A percentile compares a stretch with the other conserved stretches of the same genome.
phyloP scores from a whole-genome alignment of 2,113 vertebrate genomes.

The Thunnus thynnus region DNA sequence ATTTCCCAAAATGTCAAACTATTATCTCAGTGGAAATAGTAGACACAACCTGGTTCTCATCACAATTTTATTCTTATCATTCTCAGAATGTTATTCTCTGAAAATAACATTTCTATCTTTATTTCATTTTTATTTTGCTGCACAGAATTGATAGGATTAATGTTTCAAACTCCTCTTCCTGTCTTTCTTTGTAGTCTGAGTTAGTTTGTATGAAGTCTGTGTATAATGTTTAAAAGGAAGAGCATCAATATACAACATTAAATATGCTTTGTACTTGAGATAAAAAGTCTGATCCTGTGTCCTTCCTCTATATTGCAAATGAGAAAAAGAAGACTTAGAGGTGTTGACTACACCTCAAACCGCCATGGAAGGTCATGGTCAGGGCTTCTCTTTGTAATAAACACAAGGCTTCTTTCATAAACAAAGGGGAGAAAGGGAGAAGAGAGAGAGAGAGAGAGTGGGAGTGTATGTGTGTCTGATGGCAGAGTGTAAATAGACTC shows the following conservation, averaged over 20 bases:
- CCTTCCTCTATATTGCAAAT: slow-evolving; percentile 52
- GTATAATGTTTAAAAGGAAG: slow-evolving; percentile 59
- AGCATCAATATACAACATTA: slow-evolving; percentile 20
- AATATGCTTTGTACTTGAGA: slow-evolving; percentile 55
- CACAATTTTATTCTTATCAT: neutral
- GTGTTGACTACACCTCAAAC: slow-evolving; percentile 56
- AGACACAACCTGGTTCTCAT: neutral
- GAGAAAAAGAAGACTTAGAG: slow-evolving; percentile 36
- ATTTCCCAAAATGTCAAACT: slow-evolving; percentile 14
- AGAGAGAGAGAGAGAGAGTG: slow-evolving; percentile 21
- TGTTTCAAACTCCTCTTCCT: slow-evolving; percentile 48
- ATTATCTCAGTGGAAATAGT: neutral
- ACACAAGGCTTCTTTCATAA: slow-evolving; percentile 66
- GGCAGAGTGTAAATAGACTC: slow-evolving; percentile 57
- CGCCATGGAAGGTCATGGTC: slow-evolving; percentile 62
- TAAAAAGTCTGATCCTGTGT: slow-evolving; percentile 44
- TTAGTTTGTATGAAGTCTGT: slow-evolving; percentile 32
- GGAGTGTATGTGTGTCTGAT: slow-evolving; percentile 14
- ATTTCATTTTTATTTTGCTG: slow-evolving; percentile 20
- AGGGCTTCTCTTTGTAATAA: slow-evolving; percentile 57
- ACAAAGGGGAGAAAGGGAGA: slow-evolving; percentile 50
- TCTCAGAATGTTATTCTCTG: neutral
- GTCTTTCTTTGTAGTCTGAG: slow-evolving; percentile 28
- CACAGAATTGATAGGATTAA: slow-evolving; percentile 41
- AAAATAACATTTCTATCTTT: slow-evolving; percentile 19